These are phyloP conservation scores for Andrena bicolor DNA, from an alignment of 2,888 invertebrate genomes.

Conservation along the genomic window DNA sequence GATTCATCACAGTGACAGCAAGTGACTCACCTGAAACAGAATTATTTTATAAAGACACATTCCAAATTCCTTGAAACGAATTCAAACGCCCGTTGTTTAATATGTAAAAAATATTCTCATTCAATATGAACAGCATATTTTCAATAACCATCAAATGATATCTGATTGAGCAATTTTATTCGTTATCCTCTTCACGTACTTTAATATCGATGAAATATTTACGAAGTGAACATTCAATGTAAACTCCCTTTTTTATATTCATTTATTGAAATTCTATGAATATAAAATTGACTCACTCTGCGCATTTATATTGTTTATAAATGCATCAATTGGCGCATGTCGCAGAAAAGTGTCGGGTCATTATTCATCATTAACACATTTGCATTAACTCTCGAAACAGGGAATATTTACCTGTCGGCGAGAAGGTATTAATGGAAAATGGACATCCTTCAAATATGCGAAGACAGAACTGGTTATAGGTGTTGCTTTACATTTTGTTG, in stretches of 20 bases:
- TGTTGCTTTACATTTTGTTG: background rate
- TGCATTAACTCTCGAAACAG: slow-evolving; percentile 22
- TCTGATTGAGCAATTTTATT: too few relatives aligned
- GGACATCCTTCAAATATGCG: slow-evolving; percentile 40
- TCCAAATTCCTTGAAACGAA: too few relatives aligned
- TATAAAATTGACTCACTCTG: too few relatives aligned
- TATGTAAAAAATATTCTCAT: too few relatives aligned
- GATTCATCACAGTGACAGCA: background rate
- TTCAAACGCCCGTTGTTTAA: too few relatives aligned
- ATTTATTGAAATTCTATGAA: too few relatives aligned
- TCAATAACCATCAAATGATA: too few relatives aligned
- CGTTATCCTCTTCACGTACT: too few relatives aligned
- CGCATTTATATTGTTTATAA: background rate
- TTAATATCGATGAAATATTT: too few relatives aligned
- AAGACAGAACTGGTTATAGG: slow-evolving; percentile 16
- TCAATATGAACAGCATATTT: too few relatives aligned
- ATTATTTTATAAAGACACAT: background rate
- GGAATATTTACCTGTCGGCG: slow-evolving; percentile 36
- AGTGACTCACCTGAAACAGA: background rate
- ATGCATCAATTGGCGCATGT: slow-evolving; percentile 8
- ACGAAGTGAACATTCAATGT: too few relatives aligned
- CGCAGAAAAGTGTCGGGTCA: slow-evolving; percentile 32
- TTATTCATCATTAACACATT: slow-evolving; percentile 33
- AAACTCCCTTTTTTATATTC: too few relatives aligned
- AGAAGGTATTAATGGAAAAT: slow-evolving; percentile 55